Percentiles rank a stretch among this genome's conserved stretches.
Evolutionary conservation across 2,797 vertebrate genomes (phyloP).

Genomic region (Spinus olivaceus): DNA sequence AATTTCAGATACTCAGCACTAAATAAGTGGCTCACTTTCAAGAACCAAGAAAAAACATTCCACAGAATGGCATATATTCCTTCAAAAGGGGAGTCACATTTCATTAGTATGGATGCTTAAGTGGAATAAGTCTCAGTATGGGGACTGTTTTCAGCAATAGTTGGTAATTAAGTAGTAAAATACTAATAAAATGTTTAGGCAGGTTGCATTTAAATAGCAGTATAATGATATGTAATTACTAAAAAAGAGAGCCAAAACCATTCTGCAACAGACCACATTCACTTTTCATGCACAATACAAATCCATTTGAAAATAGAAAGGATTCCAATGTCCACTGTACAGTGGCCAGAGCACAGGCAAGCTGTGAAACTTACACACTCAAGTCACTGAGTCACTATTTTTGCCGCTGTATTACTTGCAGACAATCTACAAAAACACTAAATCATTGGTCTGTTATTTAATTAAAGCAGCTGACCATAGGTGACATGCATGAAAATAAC

Average conservation of each 20-base stretch:
- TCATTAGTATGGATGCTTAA: not conserved
- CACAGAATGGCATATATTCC: not conserved
- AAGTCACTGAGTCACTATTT: not conserved
- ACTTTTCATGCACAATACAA: not conserved
- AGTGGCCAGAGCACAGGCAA: not conserved
- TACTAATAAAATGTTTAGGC: conserved; percentile 31
- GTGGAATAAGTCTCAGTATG: not conserved
- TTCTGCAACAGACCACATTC: not conserved
- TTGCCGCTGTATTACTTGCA: not conserved
- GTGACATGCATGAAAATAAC: not conserved
- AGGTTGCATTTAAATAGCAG: conserved; percentile 12
- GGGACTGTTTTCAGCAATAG: not conserved
- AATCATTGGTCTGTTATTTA: not conserved
- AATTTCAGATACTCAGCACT: conserved; percentile 17
- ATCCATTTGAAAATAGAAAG: conserved; percentile 10
- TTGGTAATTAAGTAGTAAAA: conserved; percentile 36
- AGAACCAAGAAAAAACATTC: not conserved
- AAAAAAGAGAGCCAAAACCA: not conserved
- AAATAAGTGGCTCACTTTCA: conserved; percentile 29
- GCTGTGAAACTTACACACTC: not conserved
- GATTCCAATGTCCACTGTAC: not conserved
- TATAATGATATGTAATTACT: conserved; percentile 5
- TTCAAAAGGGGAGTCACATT: not conserved
- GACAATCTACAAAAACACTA: not conserved
- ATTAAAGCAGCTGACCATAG: not conserved